Evolutionary conservation across 1,140 invertebrate species (phyloP), one percentile per base, ranked within the genome.

Genomic region (Zaprionus vittiger): DNA sequence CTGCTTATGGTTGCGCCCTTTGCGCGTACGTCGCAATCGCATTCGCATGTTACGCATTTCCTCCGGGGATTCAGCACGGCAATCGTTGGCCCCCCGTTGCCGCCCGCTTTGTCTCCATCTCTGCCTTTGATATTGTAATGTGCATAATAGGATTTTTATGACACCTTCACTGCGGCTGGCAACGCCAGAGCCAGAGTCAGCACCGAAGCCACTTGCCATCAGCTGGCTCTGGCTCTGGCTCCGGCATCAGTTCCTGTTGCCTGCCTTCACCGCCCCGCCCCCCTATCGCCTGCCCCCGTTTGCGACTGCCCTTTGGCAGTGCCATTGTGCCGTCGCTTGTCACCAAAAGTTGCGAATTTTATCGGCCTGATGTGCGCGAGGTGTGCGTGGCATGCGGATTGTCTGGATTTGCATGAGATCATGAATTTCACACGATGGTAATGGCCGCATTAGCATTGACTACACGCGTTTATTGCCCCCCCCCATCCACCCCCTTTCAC

Each of bases 121-220:
- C 17, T 20, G n/a, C 84, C 61, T 87, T 87, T 87, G 84, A 87
- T 87, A 87, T 87, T 89, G 74, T 87, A 87, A 87, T 87, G 84
- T 89, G 78, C 84, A 83, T 89, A 87, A 87, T 87, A 87, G 84
- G 84, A 87, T 87, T 87, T 87, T 87, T 87, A 87, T 84, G 84
- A 89, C 84, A 83, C 84, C 84, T 84, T 75, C 63, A 66, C 5
- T 60, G 41, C 17, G 65, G 20, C 76, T 65, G 76, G 52, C 79
- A 57, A 41, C 73, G 83, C 59, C 80, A 79, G 54, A 67, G 79
- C 67, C 28, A n/a, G n/a, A n/a, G n/a, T n/a, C 28, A 14, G 14
- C 17, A 26, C 26, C 41, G 14, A 15, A 61, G 15, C 52, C 68
- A 57, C 31, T 72, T 73, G 44, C 72, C 59, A 28, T 69, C 57